Percentiles rank a stretch among this genome's conserved stretches.
Evolutionary conservation across 2,888 invertebrate genomes (phyloP).

Genomic region (Cactoblastis cactorum): DNA sequence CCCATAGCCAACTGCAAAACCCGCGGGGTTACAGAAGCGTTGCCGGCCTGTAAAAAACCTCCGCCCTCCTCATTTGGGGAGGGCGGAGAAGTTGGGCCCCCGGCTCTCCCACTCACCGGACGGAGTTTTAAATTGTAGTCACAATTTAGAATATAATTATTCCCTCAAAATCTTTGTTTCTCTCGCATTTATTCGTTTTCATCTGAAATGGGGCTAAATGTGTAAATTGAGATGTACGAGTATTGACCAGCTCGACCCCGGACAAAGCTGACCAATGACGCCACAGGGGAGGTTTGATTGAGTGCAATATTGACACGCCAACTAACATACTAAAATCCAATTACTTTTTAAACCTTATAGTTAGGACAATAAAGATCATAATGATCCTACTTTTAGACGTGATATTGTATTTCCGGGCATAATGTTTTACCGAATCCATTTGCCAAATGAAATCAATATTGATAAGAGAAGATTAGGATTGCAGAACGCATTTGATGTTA

Average conservation of each 20-base stretch:
- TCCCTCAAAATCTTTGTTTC: not conserved
- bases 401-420: not conserved
- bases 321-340: not conserved
- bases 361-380: not conserved
- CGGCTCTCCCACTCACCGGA: no score
- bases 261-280: constrained; percentile 10
- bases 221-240: constrained; percentile 14
- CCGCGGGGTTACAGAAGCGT: no score
- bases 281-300: constrained; percentile 12
- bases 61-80: no score
- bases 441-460: constrained; percentile 4
- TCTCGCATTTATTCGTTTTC: not conserved
- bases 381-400: not conserved
- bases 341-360: not conserved
- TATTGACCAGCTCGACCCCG: constrained; percentile 12
- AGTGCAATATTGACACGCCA: constrained; percentile 5
- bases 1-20: no score
- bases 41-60: no score
- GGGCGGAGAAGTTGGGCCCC: no score
- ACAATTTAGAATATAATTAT: no score
- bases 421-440: constrained; percentile 3
- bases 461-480: constrained; percentile 6
- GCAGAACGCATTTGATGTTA: not conserved
- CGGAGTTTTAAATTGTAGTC: no score
- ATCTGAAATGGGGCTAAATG: not conserved